phyloP scores from a whole-genome alignment of 2,113 vertebrate genomes.

The Neogale vison region DNA sequence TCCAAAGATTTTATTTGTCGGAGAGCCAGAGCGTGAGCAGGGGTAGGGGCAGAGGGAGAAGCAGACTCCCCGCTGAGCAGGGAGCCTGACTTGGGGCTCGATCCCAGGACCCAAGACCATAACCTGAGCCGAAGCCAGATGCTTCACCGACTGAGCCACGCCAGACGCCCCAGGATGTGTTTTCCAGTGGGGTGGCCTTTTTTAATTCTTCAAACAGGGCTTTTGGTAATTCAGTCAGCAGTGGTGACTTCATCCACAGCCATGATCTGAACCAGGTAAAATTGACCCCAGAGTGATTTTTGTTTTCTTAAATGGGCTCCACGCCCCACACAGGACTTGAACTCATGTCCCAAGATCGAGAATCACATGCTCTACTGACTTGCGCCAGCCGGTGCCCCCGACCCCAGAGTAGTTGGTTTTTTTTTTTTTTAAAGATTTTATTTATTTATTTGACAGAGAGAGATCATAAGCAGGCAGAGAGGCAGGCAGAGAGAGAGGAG shows the following conservation, averaged over 20 bases:
- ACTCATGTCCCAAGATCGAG: neutral
- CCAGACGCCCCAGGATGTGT: no score
- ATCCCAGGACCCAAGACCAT: neutral
- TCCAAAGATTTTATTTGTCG: neutral
- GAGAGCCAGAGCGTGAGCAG: neutral
- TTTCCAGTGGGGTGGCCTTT: neutral
- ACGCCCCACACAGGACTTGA: neutral
- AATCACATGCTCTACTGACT: neutral
- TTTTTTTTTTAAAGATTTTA: no score
- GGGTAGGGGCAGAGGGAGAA: neutral
- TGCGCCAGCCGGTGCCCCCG: neutral
- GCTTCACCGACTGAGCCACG: no score
- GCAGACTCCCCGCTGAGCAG: neutral
- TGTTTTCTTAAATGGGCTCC: neutral
- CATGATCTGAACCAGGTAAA: neutral
- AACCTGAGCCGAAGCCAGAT: neutral
- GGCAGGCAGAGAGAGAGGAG: no score
- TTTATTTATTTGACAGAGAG: no score
- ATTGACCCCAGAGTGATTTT: neutral
- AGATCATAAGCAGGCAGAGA: no score
- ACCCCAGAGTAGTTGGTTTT: neutral
- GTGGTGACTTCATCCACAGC: fast-evolving
- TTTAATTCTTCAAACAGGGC: neutral
- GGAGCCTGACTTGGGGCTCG: neutral
- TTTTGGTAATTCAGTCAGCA: fast-evolving